Evolutionary conservation across 2,113 vertebrate species (phyloP).

Genomic region (Thymallus thymallus): DNA sequence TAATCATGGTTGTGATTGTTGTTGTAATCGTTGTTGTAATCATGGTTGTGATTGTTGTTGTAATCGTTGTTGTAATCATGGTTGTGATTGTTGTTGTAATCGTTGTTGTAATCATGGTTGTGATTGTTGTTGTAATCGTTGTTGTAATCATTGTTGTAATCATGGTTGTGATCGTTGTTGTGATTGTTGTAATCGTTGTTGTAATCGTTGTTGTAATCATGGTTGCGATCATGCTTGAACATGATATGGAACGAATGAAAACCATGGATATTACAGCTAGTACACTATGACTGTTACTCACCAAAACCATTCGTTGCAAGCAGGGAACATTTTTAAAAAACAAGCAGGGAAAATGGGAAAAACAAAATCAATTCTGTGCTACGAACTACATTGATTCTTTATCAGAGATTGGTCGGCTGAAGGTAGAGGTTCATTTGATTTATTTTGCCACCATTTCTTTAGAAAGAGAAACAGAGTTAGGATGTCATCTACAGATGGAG

Average conservation of each 20-base stretch:
- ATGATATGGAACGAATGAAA: slow-evolving; percentile 13
- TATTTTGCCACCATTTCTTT: slow-evolving; percentile 29
- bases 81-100: background rate
- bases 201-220: background rate
- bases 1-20: no score
- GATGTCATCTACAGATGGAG: slow-evolving; percentile 33
- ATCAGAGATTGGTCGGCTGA: background rate
- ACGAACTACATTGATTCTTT: background rate
- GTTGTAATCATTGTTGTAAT: no score
- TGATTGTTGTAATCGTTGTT: no score
- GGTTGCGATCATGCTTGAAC: background rate
- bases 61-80: no score
- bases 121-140: background rate
- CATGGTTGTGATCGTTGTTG: no score
- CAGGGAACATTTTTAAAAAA: slow-evolving; percentile 38
- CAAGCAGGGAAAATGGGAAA: slow-evolving; percentile 42
- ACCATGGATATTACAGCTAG: background rate
- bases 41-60: background rate
- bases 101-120: no score
- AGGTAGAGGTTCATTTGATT: background rate
- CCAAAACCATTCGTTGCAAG: slow-evolving; percentile 42
- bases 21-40: no score
- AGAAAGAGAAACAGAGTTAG: slow-evolving; percentile 28
- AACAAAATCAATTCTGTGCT: background rate
- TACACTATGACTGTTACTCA: slow-evolving; percentile 44